A percentile compares a stretch with the other conserved stretches of the same genome.
These are phyloP conservation scores for Semibalanus balanoides DNA, from an alignment of 1,140 invertebrate species.

Conservation along the genomic window DNA sequence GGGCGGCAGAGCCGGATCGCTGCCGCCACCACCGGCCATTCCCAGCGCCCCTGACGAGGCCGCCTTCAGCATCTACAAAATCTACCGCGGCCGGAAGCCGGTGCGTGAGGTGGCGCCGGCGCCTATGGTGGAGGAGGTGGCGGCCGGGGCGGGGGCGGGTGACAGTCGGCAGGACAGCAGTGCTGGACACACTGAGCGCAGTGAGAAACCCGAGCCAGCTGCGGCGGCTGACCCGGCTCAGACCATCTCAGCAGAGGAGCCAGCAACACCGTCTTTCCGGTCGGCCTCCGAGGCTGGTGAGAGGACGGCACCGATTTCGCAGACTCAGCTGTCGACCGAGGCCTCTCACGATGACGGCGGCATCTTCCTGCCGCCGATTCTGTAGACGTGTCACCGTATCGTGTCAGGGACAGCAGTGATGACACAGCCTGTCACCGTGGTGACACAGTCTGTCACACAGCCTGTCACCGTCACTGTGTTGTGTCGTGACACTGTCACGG, in stretches of 20 bases:
- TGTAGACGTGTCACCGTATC: too few species aligned
- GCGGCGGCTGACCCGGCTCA: too few species aligned
- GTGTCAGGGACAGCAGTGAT: too few species aligned
- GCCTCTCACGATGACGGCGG: slow-evolving; percentile 47
- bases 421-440: too few species aligned
- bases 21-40: slow-evolving; percentile 17
- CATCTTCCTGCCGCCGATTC: slow-evolving; percentile 47
- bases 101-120: slow-evolving; percentile 22
- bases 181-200: too few species aligned
- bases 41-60: slow-evolving; percentile 17
- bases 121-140: background rate
- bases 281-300: background rate
- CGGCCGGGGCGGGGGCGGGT: too few species aligned
- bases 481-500: too few species aligned
- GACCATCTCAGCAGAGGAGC: too few species aligned
- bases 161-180: background rate
- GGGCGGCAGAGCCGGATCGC: slow-evolving; percentile 7
- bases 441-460: too few species aligned
- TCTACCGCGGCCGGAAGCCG: slow-evolving; percentile 29
- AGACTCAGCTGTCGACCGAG: slow-evolving; percentile 28
- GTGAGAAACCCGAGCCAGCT: too few species aligned
- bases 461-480: too few species aligned
- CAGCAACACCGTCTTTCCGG: too few species aligned
- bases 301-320: slow-evolving; percentile 13
- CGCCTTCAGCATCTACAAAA: slow-evolving; percentile 24